Evolutionary conservation across 2,113 vertebrate genomes (phyloP), one percentile per base, ranked within the genome.

Genomic region (Zapus hudsonius): DNA sequence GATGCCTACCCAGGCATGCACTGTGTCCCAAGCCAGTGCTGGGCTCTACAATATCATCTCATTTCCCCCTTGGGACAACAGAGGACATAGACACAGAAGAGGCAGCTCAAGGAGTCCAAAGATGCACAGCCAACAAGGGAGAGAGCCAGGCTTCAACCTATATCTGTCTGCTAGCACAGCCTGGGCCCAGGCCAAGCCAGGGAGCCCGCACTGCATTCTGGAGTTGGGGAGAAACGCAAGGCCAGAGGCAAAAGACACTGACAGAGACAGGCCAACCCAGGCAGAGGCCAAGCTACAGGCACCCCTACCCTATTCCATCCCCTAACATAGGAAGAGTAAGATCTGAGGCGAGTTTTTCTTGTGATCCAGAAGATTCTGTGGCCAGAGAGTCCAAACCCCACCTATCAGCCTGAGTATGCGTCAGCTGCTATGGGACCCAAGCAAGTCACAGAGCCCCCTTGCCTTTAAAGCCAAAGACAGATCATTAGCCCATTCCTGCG

Each of bases 231-330:
- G 38, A 38, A 27, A 27, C 84, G 55, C 38, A 33, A 33, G 22
- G 15, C 9, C 23, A 25, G 36, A 2, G 63, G 16, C 4, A 16
- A 40, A 66, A 55, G 52, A 75, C 5, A 44, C 36, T 25, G 0
- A 7, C 23, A 4, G 29, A 6, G 70, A 40, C 9, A 3, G 2
- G 40, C 59, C 8, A 1, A 47, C 5, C 1, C 13, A 40, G 59
- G 57, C 33, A 5, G 23, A 5, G 36, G 29, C 42, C 33, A 23
- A 57, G 20, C 40, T 13, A 20, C 52, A 13, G 69, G 4, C 0
- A 2, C 4, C 1, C 78, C 19, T 10, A 40, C 44, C 47, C 0
- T 0, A 38, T 7, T 20, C 40, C 5, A 2, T 27, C 40, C 2
- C 20, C 36, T n/a, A 22, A 5, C 16, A 0, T 29, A 17, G 61